Percentiles rank a stretch among this genome's conserved stretches.
Conservation (phyloP, 1,140 invertebrate species). For the Tribolium madens region DNA sequence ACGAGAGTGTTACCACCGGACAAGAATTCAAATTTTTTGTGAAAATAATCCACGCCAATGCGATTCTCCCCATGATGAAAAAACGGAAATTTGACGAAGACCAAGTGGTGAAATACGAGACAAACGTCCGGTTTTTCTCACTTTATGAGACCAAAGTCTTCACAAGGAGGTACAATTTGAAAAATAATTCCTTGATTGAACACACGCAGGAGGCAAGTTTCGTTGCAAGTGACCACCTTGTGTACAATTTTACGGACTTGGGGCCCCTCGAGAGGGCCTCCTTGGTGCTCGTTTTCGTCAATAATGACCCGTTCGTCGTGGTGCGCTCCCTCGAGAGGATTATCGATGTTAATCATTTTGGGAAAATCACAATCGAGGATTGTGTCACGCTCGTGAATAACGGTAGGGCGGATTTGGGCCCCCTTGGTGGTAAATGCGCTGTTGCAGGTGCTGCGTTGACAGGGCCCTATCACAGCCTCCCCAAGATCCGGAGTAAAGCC, state of each 20-base stretch:
- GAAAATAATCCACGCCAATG: background rate
- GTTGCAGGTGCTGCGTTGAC: background rate
- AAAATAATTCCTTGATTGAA: background rate
- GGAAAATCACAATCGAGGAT: slow-evolving; percentile 46
- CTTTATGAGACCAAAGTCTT: slow-evolving; percentile 36
- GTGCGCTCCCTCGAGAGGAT: background rate
- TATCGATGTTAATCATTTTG: slow-evolving; percentile 48
- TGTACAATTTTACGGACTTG: background rate
- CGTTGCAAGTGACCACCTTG: background rate
- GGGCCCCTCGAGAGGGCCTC: too few relatives aligned
- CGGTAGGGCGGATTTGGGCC: slow-evolving; percentile 44
- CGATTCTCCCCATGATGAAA: background rate
- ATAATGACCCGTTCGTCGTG: background rate
- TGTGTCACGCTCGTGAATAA: slow-evolving; percentile 38
- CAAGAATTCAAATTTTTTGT: background rate
- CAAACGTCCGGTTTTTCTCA: slow-evolving; percentile 46
- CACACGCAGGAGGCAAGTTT: background rate
- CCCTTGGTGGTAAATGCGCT: background rate
- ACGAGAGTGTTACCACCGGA: background rate
- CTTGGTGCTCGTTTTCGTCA: background rate
- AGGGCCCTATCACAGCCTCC: background rate
- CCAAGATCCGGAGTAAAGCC: background rate
- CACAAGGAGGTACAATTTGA: background rate
- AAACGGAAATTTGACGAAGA: background rate
- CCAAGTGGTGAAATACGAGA: slow-evolving; percentile 37